These are phyloP conservation scores for Portunus trituberculatus DNA, from an alignment of 1,140 invertebrate genomes.

Conservation along the genomic window DNA sequence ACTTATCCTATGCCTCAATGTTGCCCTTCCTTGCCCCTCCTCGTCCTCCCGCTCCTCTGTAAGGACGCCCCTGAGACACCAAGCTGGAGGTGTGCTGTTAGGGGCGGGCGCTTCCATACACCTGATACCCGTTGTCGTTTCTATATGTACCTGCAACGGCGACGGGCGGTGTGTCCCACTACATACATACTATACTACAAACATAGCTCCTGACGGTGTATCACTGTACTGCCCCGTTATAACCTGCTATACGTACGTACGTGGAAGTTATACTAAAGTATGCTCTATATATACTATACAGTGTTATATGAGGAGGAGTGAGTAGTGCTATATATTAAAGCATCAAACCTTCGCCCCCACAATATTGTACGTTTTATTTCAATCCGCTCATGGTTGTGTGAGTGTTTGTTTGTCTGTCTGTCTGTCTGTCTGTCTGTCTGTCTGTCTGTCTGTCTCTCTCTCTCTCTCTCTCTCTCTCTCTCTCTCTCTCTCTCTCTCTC, in stretches of 20 bases:
- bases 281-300: constrained; percentile 15
- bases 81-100: not conserved
- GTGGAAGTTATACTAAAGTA: not conserved
- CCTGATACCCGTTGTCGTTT: not conserved
- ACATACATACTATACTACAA: too few species aligned
- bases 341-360: not conserved
- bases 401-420: not conserved
- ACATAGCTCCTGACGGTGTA: not conserved
- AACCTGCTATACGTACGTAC: not conserved
- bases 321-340: constrained; percentile 24
- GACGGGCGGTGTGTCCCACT: not conserved
- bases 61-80: not conserved
- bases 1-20: not conserved
- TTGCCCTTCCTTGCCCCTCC: not conserved
- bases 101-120: not conserved
- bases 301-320: not conserved
- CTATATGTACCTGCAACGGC: not conserved
- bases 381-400: not conserved
- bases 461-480: too few species aligned
- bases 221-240: not conserved
- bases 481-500: too few species aligned
- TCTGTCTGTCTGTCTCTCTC: too few species aligned
- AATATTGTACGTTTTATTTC: not conserved
- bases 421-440: too few species aligned
- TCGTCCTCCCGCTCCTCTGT: not conserved